Conservation (phyloP, 2,888 invertebrate genomes). For the Sympetrum striolatum region DNA sequence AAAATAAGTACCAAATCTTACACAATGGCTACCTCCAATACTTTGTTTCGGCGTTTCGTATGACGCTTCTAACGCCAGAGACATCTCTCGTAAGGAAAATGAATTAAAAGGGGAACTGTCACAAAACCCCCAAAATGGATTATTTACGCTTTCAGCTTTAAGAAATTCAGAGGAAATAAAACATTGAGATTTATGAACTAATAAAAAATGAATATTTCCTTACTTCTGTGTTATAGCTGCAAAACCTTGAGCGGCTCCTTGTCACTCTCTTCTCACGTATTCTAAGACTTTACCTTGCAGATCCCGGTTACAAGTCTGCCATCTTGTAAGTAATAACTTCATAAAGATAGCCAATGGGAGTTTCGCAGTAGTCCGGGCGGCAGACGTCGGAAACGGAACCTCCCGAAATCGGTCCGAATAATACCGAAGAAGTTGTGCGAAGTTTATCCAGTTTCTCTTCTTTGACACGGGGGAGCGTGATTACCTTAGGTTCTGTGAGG, state of each 20-base stretch:
- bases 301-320: constrained; percentile 40
- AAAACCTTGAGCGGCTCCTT: background rate
- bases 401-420: constrained; percentile 32
- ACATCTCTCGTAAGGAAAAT: constrained; percentile 42
- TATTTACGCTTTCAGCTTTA: constrained; percentile 22
- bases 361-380: constrained; percentile 42
- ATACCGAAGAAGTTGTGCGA: constrained; percentile 42
- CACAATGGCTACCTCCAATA: constrained; percentile 43
- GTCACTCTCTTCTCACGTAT: background rate
- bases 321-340: constrained; percentile 44
- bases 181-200: background rate
- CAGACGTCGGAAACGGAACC: constrained; percentile 43
- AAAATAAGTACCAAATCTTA: constrained; percentile 44
- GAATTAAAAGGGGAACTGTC: constrained; percentile 40
- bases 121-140: constrained; percentile 33
- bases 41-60: constrained; percentile 44
- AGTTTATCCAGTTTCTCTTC: constrained; percentile 33
- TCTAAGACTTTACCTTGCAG: constrained; percentile 29
- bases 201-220: background rate
- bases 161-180: background rate
- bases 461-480: constrained; percentile 32
- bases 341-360: constrained; percentile 44
- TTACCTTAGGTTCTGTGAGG: constrained; percentile 8
- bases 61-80: constrained; percentile 42
- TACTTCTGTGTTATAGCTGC: background rate